Conservation (phyloP, 2,113 vertebrate genomes). For the Acanthisitta chloris region DNA sequence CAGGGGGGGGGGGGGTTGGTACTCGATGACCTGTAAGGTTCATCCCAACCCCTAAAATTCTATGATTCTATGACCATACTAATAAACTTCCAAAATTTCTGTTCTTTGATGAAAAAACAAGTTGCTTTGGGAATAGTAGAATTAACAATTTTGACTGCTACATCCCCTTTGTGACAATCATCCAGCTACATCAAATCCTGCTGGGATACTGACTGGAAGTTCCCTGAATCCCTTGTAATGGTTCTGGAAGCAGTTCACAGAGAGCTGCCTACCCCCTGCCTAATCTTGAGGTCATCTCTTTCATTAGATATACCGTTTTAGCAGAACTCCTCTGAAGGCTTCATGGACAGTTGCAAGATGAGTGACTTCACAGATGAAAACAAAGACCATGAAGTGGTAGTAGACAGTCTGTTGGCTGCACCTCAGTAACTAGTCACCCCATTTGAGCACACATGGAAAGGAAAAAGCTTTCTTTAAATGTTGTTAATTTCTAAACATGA, state of each 20-base stretch:
- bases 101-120: background rate
- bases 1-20: too few relatives aligned
- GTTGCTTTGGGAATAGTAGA: background rate
- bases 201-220: background rate
- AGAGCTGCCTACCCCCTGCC: background rate
- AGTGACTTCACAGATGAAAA: background rate
- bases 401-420: background rate
- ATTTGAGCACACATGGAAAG: background rate
- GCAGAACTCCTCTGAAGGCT: background rate
- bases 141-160: background rate
- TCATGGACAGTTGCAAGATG: accelerated
- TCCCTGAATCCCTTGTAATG: accelerated
- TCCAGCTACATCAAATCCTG: background rate
- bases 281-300: background rate
- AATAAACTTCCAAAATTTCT: background rate
- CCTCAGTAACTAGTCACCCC: background rate
- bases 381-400: background rate
- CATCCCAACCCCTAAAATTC: too few relatives aligned
- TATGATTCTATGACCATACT: too few relatives aligned
- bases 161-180: background rate
- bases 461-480: accelerated
- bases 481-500: background rate
- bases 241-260: background rate
- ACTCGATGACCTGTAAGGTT: too few relatives aligned
- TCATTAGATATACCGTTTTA: background rate